These are phyloP conservation scores for Amphipyra berbera DNA, from an alignment of 2,888 invertebrate genomes.

Conservation along the genomic window DNA sequence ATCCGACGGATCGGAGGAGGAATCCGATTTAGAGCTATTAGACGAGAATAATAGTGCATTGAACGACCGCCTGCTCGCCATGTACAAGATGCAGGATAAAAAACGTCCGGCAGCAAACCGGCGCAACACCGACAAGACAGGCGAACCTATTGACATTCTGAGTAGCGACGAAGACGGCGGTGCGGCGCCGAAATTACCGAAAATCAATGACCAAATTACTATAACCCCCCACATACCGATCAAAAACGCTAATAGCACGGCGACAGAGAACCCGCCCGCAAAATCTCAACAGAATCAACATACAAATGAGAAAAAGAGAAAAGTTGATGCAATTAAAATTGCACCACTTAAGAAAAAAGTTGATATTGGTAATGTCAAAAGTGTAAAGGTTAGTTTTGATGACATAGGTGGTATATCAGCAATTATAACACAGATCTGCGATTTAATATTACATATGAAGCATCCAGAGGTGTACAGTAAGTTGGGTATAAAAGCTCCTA, in stretches of 20 bases:
- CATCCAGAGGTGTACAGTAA: slow-evolving; percentile 96
- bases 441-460: slow-evolving; percentile 95
- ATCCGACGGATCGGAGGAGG: slow-evolving; percentile 90
- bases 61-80: slow-evolving; percentile 88
- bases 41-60: slow-evolving; percentile 95
- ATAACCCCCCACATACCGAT: slow-evolving; percentile 84
- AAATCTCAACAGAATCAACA: slow-evolving; percentile 73
- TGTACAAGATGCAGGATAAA: slow-evolving; percentile 88
- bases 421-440: slow-evolving; percentile 92
- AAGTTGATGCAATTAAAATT: slow-evolving; percentile 73
- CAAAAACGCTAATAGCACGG: slow-evolving; percentile 71
- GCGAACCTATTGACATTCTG: slow-evolving; percentile 85
- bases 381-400: slow-evolving; percentile 90
- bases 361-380: slow-evolving; percentile 77
- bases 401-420: slow-evolving; percentile 95
- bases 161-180: slow-evolving; percentile 84
- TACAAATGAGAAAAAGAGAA: slow-evolving; percentile 79
- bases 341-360: slow-evolving; percentile 74
- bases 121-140: slow-evolving; percentile 79
- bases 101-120: slow-evolving; percentile 80
- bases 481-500: slow-evolving; percentile 95
- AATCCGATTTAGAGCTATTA: slow-evolving; percentile 93
- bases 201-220: slow-evolving; percentile 87
- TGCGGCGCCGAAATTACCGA: slow-evolving; percentile 84
- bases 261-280: slow-evolving; percentile 64